Conservation (phyloP, 1,140 invertebrate species). For the Aphaenogaster ashmeadi region DNA sequence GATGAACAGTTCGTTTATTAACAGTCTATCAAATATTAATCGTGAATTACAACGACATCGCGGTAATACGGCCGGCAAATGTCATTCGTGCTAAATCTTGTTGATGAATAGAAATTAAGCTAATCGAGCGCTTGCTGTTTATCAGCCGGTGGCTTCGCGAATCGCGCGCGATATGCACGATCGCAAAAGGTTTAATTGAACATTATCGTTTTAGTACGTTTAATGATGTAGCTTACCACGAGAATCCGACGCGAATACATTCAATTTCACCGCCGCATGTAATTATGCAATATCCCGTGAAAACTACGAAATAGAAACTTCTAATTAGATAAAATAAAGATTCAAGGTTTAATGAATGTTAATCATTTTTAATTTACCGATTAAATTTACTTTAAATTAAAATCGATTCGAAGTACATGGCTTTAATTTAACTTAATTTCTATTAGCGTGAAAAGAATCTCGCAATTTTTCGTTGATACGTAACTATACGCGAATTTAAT, state of each 20-base stretch:
- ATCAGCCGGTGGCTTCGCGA: constrained; percentile 29
- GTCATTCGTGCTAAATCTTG: constrained; percentile 51
- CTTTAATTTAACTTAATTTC: background rate
- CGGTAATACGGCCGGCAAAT: constrained; percentile 19
- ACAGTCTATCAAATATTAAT: constrained; percentile 53
- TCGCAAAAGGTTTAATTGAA: constrained; percentile 50
- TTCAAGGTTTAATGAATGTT: background rate
- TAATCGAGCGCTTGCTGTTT: constrained; percentile 48
- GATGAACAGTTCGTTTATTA: constrained; percentile 40
- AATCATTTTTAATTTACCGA: background rate
- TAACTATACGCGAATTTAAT: background rate
- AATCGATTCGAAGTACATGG: background rate
- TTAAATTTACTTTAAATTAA: constrained; percentile 16
- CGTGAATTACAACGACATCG: constrained; percentile 31
- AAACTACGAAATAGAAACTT: background rate
- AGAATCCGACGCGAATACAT: constrained; percentile 20
- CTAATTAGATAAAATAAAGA: constrained; percentile 3
- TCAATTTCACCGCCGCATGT: background rate
- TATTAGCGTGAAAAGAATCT: background rate
- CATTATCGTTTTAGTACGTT: constrained; percentile 41
- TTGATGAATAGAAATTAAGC: constrained; percentile 54
- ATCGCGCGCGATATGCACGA: constrained; percentile 2
- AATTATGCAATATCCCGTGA: background rate
- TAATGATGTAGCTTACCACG: constrained; percentile 32
- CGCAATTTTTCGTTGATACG: background rate